Percentiles rank a stretch among this genome's conserved stretches.
These are phyloP conservation scores for Cylindroiulus punctatus DNA, from an alignment of 2,888 invertebrate genomes.

Conservation along the genomic window DNA sequence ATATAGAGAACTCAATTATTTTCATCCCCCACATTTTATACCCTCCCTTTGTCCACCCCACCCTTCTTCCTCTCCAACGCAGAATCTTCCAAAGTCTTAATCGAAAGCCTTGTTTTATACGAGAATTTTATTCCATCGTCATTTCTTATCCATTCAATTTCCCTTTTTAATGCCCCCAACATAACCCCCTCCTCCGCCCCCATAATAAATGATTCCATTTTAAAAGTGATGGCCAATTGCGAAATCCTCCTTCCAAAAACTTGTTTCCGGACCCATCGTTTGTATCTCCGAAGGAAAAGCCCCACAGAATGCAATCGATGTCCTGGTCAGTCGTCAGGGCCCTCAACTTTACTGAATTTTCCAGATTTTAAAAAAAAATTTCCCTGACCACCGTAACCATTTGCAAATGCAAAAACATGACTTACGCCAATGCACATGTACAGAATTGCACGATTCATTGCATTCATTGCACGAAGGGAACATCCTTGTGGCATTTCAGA, in stretches of 20 bases:
- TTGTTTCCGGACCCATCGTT: constrained; percentile 19
- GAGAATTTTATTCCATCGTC: constrained; percentile 10
- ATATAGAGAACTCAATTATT: constrained; percentile 29
- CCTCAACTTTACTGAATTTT: no score
- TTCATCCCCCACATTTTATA: constrained; percentile 29
- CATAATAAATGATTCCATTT: constrained; percentile 33
- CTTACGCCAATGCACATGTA: no score
- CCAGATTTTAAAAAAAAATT: no score
- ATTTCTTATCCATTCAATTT: constrained; percentile 42
- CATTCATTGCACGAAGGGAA: no score
- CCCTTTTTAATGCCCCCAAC: background rate
- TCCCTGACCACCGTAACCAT: no score
- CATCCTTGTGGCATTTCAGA: no score
- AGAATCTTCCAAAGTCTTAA: constrained; percentile 27
- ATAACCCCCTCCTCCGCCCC: background rate
- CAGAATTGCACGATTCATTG: no score
- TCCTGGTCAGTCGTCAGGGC: background rate
- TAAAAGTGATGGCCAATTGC: constrained; percentile 38
- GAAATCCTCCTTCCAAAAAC: constrained; percentile 31
- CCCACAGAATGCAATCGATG: background rate
- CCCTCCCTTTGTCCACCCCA: background rate
- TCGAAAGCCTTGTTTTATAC: constrained; percentile 42
- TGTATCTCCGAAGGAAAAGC: background rate
- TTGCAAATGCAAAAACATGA: no score
- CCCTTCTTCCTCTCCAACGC: background rate